A percentile compares a stretch with the other conserved stretches of the same genome.
phyloP scores from a whole-genome alignment of 2,113 vertebrate genomes.

The Fregata magnificens region DNA sequence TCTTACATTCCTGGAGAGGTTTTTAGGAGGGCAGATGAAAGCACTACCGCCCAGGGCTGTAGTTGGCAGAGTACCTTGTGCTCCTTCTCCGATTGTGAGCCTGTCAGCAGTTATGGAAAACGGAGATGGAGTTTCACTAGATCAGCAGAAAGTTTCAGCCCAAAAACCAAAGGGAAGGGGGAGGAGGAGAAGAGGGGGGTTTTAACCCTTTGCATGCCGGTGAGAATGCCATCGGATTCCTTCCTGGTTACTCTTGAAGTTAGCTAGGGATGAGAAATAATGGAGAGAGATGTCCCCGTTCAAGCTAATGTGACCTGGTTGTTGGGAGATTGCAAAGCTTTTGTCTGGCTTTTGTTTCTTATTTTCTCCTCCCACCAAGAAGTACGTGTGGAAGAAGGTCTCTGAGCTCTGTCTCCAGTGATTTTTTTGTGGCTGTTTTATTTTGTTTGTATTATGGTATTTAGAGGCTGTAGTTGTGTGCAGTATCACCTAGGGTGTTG shows the following conservation, averaged over 20 bases:
- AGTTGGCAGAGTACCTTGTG: not conserved
- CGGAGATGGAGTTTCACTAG: not conserved
- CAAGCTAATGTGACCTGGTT: not conserved
- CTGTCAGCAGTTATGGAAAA: not conserved
- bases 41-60: not conserved
- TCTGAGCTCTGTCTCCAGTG: not conserved
- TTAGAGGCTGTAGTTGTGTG: not conserved
- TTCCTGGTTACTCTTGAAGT: not conserved
- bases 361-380: not conserved
- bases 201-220: not conserved
- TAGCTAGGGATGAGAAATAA: not conserved
- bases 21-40: not conserved
- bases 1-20: accelerated
- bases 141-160: not conserved
- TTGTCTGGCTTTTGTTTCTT: not conserved
- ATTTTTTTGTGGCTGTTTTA: not conserved
- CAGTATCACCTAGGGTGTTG: not conserved
- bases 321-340: not conserved
- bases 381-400: not conserved
- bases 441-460: not conserved
- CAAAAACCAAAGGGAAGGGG: not conserved
- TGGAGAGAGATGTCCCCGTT: not conserved
- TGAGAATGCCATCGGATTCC: not conserved
- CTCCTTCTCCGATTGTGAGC: not conserved
- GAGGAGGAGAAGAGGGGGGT: not conserved